Evolutionary conservation across 37 sponge, comb jelly and placozoan genomes (phyloP), one percentile per base, ranked within the genome.

Genomic region (Aphrocallistes beatrix): DNA sequence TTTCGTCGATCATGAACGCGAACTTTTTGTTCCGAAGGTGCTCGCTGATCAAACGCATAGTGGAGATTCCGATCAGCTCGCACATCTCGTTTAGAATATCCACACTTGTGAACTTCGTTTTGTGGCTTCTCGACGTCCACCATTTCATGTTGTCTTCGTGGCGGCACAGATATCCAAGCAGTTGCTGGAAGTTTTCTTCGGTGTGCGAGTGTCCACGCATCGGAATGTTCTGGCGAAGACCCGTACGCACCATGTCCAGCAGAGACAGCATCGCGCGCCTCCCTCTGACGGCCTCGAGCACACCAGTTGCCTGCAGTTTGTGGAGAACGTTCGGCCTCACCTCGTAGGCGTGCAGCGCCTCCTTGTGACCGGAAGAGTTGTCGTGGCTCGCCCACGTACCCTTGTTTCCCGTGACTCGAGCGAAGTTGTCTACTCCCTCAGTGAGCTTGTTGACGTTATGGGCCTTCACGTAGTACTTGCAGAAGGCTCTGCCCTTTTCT

Each of bases 11-110:
- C 75, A 60, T 60, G 25, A 60, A 60, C 75, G 75, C 75, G 32
- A 60, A 60, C 75, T 28, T 60, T 60, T 60, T 60, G 34, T 60
- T 28, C 75, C 25, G 75, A 6, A 60, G 75, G 75, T 60, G 75
- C 75, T 60, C 75, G 75, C 75, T 60, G 75, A 60, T 60, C 75
- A 60, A 60, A 60, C 34, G 75, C 75, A 60, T 60, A 60, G 75
- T 60, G 75, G 75, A 60, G 75, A 60, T 60, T 60, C 75, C 75
- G 75, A 60, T 60, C 75, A 60, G 75, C 75, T 60, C 75, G 75
- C 75, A 60, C 75, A 60, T 60, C 75, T 60, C 21, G 75, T 60
- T 60, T 60, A 60, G 75, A 60, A 60, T 60, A 19, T 60, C 75
- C 75, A 60, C 75, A 60, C 75, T 60, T 60, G 75, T 60, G 75